phyloP scores from a whole-genome alignment of 1,140 invertebrate species.

The Onthophagus taurus region DNA sequence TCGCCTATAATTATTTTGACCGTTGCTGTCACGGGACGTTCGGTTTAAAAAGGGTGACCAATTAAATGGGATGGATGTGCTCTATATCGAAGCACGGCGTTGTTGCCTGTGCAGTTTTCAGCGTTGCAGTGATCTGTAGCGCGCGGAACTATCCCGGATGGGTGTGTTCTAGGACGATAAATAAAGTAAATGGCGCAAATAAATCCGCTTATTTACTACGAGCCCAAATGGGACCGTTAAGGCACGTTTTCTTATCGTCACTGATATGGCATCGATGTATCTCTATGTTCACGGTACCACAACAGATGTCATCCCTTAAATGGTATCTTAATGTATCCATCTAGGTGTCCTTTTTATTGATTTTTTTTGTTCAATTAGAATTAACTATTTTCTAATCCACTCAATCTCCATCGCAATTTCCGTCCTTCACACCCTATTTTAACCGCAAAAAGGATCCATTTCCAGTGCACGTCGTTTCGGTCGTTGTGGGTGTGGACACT shows the following conservation, averaged over 20 bases:
- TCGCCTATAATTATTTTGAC: slow-evolving; percentile 9
- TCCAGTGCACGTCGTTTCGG: too few species aligned
- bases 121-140: slow-evolving; percentile 4
- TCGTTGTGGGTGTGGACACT: too few species aligned
- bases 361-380: too few species aligned
- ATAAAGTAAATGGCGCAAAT: slow-evolving; percentile 16
- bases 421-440: too few species aligned
- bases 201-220: slow-evolving; percentile 10
- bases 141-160: slow-evolving; percentile 7
- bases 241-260: slow-evolving; percentile 7
- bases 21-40: slow-evolving; percentile 4
- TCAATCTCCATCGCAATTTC: too few species aligned
- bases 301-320: not conserved
- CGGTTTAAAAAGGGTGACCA: not conserved
- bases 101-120: slow-evolving; percentile 2
- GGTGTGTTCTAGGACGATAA: slow-evolving; percentile 17
- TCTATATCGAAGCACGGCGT: not conserved
- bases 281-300: not conserved
- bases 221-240: slow-evolving; percentile 7
- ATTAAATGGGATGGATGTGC: not conserved
- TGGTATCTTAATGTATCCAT: too few species aligned
- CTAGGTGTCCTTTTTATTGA: too few species aligned
- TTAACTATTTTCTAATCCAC: too few species aligned
- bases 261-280: too few species aligned
- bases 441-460: too few species aligned